Conservation (phyloP, 1,140 invertebrate species). For the Zaprionus tsacasi region DNA sequence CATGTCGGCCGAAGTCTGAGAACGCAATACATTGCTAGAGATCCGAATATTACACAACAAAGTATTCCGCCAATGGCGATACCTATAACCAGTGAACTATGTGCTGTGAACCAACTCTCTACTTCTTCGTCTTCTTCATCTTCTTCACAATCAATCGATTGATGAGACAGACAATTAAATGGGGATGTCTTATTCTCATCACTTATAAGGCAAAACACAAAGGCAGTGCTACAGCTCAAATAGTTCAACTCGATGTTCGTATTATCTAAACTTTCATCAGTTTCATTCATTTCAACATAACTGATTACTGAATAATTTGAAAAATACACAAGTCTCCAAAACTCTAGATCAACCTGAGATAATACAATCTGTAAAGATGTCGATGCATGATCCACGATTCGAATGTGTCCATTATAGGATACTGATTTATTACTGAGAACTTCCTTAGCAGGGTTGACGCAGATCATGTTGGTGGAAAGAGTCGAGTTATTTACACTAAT, state of each 20-base stretch:
- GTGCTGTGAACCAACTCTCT: conserved; percentile 36
- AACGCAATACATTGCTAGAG: conserved; percentile 38
- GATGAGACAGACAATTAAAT: conserved; percentile 49
- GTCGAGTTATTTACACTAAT: background rate
- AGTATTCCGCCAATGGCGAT: conserved; percentile 38
- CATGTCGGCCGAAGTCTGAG: conserved; percentile 51
- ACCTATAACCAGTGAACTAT: conserved; percentile 40
- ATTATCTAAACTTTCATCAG: background rate
- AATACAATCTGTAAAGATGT: conserved; percentile 12
- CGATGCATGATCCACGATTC: conserved; percentile 10
- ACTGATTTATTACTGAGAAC: background rate
- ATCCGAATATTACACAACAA: conserved; percentile 37
- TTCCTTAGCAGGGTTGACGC: conserved; percentile 1
- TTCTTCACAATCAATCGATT: conserved; percentile 29
- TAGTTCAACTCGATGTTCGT: background rate
- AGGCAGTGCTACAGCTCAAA: conserved; percentile 34
- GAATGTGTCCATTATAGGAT: conserved; percentile 16
- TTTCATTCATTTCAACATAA: background rate
- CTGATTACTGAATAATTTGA: background rate
- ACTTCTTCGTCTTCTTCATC: background rate
- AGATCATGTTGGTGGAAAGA: background rate
- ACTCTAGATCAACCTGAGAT: background rate
- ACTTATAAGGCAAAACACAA: conserved; percentile 45
- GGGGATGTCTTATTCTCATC: conserved; percentile 12
- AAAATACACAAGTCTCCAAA: conserved; percentile 44